Base-by-base conservation (phyloP, 2,113 vertebrate species). In the Rhombomys opimus region DNA sequence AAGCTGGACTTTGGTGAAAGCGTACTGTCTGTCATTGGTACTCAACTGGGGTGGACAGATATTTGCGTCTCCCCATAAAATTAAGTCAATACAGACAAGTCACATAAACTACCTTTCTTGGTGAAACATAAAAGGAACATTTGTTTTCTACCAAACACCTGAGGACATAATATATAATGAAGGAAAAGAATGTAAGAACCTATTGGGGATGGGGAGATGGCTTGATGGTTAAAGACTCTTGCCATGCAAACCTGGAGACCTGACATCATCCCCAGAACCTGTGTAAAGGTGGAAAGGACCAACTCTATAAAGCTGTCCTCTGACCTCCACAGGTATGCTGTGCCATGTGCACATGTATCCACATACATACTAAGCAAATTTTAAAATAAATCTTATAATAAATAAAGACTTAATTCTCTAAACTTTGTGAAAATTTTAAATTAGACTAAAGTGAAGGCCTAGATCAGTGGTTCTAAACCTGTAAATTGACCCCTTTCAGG, bases 81-180 rank as follows among this genome's bases (percentile, higher is more conserved):
- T 57, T 81, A 77, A 77, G 41, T 23, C 78, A 81, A n/a, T n/a
- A 41, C 18, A 89, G 50, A 41, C n/a, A 89, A 92, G 32, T 57
- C 65, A 80, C 23, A 76, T 76, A 94, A 85, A 81, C 23, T 80
- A 22, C 85, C 22, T 92, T 95, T 89, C 23, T 32, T 25, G 59
- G 1, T 75, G 32, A 73, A 90, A 15, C 32, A 57, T 57, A 57
- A 57, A 22, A 81, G 52, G 50, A 27, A 81, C 78, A 81, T 57
- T 81, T 52, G n/a, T 57, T 81, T 35, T 46, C 13, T 77, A 77
- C 6, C 75, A 52, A 77, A 52, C 15, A 52, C 10, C n/a, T 81
- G 78, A 81, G 32, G 77, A 57, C 52, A 54, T 80, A 35, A 80
- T 20, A 80, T 32, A 57, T 35, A 80, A 57, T 32, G 77, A 57